Evolutionary conservation across 2,797 vertebrate species (phyloP).

Genomic region (Xenentodon cancila): DNA sequence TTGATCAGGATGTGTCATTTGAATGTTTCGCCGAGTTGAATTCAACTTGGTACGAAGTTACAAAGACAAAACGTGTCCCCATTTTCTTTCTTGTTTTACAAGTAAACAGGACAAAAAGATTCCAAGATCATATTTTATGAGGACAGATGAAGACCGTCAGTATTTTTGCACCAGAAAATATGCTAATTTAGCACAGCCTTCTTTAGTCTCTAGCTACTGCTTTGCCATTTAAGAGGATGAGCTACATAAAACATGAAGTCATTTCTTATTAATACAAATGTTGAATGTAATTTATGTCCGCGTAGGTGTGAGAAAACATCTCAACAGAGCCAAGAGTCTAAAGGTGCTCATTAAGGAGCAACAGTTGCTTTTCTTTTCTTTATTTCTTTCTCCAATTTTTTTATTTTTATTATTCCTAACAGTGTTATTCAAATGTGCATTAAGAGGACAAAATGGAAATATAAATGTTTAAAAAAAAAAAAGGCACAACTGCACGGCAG

Average conservation of each 20-base stretch:
- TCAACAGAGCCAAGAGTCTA: not conserved
- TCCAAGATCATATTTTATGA: too few relatives aligned
- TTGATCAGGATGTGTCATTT: too few relatives aligned
- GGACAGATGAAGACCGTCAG: too few relatives aligned
- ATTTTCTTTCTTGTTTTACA: too few relatives aligned
- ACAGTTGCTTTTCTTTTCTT: conserved; percentile 13
- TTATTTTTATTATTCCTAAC: too few relatives aligned
- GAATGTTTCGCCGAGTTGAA: too few relatives aligned
- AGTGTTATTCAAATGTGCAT: too few relatives aligned
- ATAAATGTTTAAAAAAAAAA: conserved; percentile 9
- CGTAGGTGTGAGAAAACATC: conserved; percentile 26
- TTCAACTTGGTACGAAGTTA: too few relatives aligned
- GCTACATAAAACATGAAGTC: conserved; percentile 10
- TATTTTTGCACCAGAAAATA: too few relatives aligned
- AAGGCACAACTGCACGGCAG: not conserved
- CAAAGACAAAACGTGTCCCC: too few relatives aligned
- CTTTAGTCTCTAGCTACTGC: not conserved
- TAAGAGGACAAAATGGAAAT: too few relatives aligned
- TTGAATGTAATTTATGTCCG: conserved; percentile 21
- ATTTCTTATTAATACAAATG: conserved; percentile 16
- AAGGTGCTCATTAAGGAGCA: conserved; percentile 27
- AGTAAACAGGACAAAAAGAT: too few relatives aligned
- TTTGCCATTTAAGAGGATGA: not conserved
- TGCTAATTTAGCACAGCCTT: not conserved
- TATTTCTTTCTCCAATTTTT: not conserved